Base-by-base conservation (phyloP, 2,113 vertebrate species). In the Calyptommatus sinebrachiatus region DNA sequence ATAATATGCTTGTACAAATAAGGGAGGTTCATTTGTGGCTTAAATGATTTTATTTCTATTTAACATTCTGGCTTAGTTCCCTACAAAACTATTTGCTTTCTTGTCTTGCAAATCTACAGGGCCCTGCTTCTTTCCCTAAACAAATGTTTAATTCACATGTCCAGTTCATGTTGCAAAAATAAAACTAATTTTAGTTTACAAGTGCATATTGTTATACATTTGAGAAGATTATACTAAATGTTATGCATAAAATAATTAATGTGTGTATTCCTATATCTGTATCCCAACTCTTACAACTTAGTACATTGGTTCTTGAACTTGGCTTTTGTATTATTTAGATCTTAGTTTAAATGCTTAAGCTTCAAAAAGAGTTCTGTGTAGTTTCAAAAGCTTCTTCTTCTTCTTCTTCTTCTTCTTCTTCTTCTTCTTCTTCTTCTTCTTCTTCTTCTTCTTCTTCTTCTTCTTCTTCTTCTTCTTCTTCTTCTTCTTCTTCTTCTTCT, bases 91-190 rank as follows among this genome's bases (percentile, higher is more conserved):
- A 3, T 41, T 68, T 35, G 7, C 28, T 3, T 20, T 1, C 2
- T 35, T 28, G 29, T 14, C 65, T 29, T 2, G 5, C 28, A 66
- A 31, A 46, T 21, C n/a, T 31, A 69, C 1, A 46, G 9, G 35
- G 2, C 12, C 53, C 61, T 61, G 14, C 65, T 24, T 83, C 83
- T 77, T 71, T 35, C 65, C 76, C 69, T 80, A 62, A 86, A 73
- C 78, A 12, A 69, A 90, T 68, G 53, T 83, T 84, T 88, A 86
- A 72, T 67, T 84, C 53, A 85, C 83, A 86, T 83, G 73, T 79
- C 83, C 76, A 84, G 84, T 78, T 83, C 87, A 84, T 91, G 89
- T 87, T 84, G 72, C 79, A 85, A 84, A 91, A 76, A 16, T 41
- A 71, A 71, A 69, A 78, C 48, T 29, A 63, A 72, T 50, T 41